A percentile compares a stretch with the other conserved stretches of the same genome.
phyloP scores from a whole-genome alignment of 1,140 invertebrate genomes.

The Helicoverpa armigera region DNA sequence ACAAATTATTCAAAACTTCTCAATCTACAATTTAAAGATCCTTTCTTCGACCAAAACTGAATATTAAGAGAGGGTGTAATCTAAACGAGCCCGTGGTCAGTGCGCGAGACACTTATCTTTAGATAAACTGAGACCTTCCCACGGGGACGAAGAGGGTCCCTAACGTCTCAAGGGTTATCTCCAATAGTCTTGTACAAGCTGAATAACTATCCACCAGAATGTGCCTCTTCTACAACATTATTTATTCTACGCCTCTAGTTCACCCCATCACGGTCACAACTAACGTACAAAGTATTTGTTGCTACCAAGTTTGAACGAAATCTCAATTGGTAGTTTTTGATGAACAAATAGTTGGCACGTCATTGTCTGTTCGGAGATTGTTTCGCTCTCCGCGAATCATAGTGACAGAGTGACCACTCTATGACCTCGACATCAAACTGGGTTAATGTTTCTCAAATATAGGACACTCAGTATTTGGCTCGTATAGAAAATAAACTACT shows the following conservation, averaged over 20 bases:
- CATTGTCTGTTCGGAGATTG: conserved; percentile 44
- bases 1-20: conserved; percentile 23
- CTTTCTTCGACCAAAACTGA: conserved; percentile 10
- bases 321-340: conserved; percentile 6
- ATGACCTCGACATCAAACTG: conserved; percentile 73
- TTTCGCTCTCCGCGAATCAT: conserved; percentile 50
- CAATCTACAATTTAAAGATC: conserved; percentile 19
- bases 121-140: conserved; percentile 53
- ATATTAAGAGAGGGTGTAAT: conserved; percentile 48
- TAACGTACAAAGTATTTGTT: conserved; percentile 35
- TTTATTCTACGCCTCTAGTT: conserved; percentile 40
- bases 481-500: conserved; percentile 68
- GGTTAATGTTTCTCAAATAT: conserved; percentile 80
- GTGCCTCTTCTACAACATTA: conserved; percentile 45
- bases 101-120: conserved; percentile 43
- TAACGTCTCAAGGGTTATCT: conserved; percentile 60
- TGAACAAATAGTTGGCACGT: conserved; percentile 36
- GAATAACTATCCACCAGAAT: conserved; percentile 48
- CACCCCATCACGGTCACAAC: conserved; percentile 36
- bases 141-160: conserved; percentile 50
- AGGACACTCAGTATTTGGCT: conserved; percentile 69
- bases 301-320: conserved; percentile 10
- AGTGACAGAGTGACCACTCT: conserved; percentile 64
- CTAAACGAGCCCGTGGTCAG: conserved; percentile 43
- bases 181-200: conserved; percentile 57